Evolutionary conservation across 2,888 invertebrate species (phyloP), one percentile per base, ranked within the genome.

Genomic region (Portevinia maculata): DNA sequence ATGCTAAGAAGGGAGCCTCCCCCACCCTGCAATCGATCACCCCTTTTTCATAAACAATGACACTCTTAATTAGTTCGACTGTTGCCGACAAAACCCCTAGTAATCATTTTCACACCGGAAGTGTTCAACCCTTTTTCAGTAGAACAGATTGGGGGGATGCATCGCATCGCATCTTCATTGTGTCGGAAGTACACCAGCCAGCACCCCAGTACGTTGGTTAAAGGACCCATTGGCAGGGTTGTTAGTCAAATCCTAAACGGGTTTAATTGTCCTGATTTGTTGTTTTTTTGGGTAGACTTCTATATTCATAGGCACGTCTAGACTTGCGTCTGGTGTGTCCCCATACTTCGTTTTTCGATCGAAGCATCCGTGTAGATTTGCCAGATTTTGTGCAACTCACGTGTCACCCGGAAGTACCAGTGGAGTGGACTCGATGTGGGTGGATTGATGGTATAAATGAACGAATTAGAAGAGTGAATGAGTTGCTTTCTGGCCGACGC

Each of bases 231-330:
- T 70, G 34, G 71, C 48, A 64, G 44, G 70, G 78, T 71, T 57
- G 55, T 78, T 71, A 78, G 78, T 71, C 28, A 71, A 70, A 46
- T 65, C 59, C 50, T 81, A 64, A 70, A 75, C 59, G 48, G 67
- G 55, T 75, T 81, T 75, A 81, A 75, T 81, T 81, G 75, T 70
- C 57, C 41, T 74, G 74, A 79, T 79, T 74, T 79, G 55, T 74
- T 69, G 34, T 69, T 62, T 57, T 24, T 39, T 21, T 13, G 15
- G 7, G n/a, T 34, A 21, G 3, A 9, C 55, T 21, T 19, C n/a
- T n/a, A 9, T 11, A 34, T 39, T 32, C 24, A 24, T 3, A 17
- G 28, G 34, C 39, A 7, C 9, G 32, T 52, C 11, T 21, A 21
- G 60, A 15, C 34, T 52, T 3, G 44, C 19, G 44, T 39, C 52